Evolutionary conservation across 1,140 invertebrate species (phyloP), one percentile per base, ranked within the genome.

Genomic region (Lepidurus apus): DNA sequence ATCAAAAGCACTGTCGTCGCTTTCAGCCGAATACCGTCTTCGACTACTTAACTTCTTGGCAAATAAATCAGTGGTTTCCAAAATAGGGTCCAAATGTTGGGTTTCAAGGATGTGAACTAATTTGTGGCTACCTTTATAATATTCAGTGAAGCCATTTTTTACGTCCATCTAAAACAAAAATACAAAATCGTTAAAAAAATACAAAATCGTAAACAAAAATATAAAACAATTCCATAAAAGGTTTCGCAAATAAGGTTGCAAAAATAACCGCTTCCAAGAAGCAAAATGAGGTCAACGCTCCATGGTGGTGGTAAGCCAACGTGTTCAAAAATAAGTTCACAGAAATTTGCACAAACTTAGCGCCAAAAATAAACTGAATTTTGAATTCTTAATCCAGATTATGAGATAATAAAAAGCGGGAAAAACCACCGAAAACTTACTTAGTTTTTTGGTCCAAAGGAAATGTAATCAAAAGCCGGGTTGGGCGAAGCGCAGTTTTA

Each of bases 101-200:
- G 53, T 65, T 65, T 65, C 53, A 21, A 3, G 0, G 21, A 21
- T 9, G 21, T 13, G 53, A 21, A n/a, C 53, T 65, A 65, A 65
- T 65, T 65, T 65, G 53, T 65, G 53, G 53, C 53, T 65, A 65
- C 53, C 53, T 65, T 65, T 65, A 21, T 65, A 65, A 65, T 13
- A 65, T 1, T 65, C 53, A 65, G 53, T 13, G 53, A 65, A 65
- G n/a, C 53, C 53, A 65, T 65, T 65, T 65, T 21, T 21, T 17
- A 65, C 17, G 53, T 65, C 53, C 53, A 65, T 65, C 53, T 65
- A 21, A 9, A 65, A 65, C 2, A 65, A 65, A n/a, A 47, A 47
- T n/a, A 65, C 5, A 13, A 0, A 65, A n/a, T 21, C 8, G 47
- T 65, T 21, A 65, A 17, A 9, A 47, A 47, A 47, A 2, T 47